phyloP scores from a whole-genome alignment of 2,888 invertebrate genomes.

The Macroteleia sp. region DNA sequence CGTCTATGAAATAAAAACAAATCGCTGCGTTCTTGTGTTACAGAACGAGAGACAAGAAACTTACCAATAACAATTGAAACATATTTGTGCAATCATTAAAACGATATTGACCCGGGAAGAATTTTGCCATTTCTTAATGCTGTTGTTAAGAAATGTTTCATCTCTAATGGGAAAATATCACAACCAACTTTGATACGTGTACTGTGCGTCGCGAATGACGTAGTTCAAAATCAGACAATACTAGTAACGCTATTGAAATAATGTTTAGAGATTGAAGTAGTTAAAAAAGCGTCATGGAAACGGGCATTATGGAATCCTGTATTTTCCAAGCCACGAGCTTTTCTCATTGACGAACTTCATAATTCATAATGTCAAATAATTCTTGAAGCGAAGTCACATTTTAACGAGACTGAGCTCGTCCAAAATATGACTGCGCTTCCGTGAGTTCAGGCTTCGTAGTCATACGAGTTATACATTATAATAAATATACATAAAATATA shows the following conservation, averaged over 20 bases:
- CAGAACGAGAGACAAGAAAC: not conserved
- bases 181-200: conserved; percentile 42
- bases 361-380: conserved; percentile 21
- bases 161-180: conserved; percentile 38
- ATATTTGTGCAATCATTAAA: conserved; percentile 35
- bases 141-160: conserved; percentile 25
- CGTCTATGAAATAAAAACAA: not conserved
- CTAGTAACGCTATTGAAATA: conserved; percentile 59
- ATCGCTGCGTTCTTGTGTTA: conserved; percentile 3
- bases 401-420: not conserved
- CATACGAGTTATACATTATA: conserved; percentile 44
- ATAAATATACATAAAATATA: conserved; percentile 57
- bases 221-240: conserved; percentile 74
- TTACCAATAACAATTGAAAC: not conserved
- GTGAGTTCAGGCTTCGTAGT: conserved; percentile 49
- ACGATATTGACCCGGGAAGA: no score
- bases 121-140: no score
- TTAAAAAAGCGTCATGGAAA: conserved; percentile 41
- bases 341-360: conserved; percentile 50
- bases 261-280: conserved; percentile 43
- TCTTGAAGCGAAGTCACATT: conserved; percentile 13
- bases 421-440: not conserved
- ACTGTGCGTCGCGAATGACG: conserved; percentile 60
- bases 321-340: conserved; percentile 62
- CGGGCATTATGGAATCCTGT: conserved; percentile 52